Evolutionary conservation across 2,113 vertebrate species (phyloP), one percentile per base, ranked within the genome.

Genomic region (Lampris megalopsis): DNA sequence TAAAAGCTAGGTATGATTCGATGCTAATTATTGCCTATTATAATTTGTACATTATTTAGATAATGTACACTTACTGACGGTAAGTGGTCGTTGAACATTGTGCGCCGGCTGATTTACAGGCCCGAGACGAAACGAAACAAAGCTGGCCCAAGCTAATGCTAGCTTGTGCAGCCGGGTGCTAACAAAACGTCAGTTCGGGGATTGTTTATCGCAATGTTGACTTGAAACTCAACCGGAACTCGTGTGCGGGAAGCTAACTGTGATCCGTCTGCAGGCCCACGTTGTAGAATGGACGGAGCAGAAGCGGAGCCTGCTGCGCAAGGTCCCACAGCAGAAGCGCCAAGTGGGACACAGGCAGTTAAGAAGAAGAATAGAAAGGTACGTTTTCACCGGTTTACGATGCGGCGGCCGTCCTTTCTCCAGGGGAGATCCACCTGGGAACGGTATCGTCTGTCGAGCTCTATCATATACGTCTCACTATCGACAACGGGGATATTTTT

Each of bases 351-450:
- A 9, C 71, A 71, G 52, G 7, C 9, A 1, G 71, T 61, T 58
- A 70, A 71, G 4, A 92, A 73, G 81, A 91, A 61, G 64, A 42
- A 45, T n/a, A 90, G 63, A 57, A 78, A 66, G 83, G 93, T 93
- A 72, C 75, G 83, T 8, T 2, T 5, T 58, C 2, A 58, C n/a
- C 7, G 7, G 6, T 62, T 43, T 1, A 6, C 37, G 1, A 38
- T 35, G n/a, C 3, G 3, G 6, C 3, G 56, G 35, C 6, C 6
- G n/a, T 11, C 49, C 3, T 2, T 11, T 50, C 49, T 10, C 13
- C 5, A 10, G 24, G 24, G 24, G 24, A 24, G 24, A 24, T 24
- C 24, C 24, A 24, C 24, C 24, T 24, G 24, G 24, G 7, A 45
- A 45, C 43, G 4, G 43, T 45, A 45, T 45, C 4, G 43, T 45